Evolutionary conservation across 2,113 vertebrate species (phyloP).

Genomic region (Ammodytes marinus): DNA sequence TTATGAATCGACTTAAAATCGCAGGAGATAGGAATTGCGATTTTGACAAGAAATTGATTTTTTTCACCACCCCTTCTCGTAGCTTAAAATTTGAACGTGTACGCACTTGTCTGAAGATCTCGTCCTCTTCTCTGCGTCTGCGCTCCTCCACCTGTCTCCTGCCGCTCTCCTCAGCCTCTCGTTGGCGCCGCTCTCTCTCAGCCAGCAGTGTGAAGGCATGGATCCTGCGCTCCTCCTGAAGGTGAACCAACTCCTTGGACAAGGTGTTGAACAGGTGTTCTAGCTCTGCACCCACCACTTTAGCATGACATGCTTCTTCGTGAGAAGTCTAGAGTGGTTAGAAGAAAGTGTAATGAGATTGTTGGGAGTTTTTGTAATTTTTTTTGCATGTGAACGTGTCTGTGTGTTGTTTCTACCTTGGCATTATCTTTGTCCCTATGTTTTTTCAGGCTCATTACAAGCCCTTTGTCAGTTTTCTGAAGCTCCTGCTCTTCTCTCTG

Average conservation of each 20-base stretch:
- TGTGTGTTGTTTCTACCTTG: slow-evolving; percentile 80
- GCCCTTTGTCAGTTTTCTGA: slow-evolving; percentile 83
- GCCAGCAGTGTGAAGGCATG: slow-evolving; percentile 91
- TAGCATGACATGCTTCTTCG: slow-evolving; percentile 81
- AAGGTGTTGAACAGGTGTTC: slow-evolving; percentile 89
- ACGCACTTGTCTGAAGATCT: slow-evolving; percentile 91
- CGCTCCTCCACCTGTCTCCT: slow-evolving; percentile 90
- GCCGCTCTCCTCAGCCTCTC: slow-evolving; percentile 94
- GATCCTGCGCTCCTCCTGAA: slow-evolving; percentile 92
- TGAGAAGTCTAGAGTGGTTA: slow-evolving; percentile 75
- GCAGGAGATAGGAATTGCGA: too few species aligned
- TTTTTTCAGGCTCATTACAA: slow-evolving; percentile 81
- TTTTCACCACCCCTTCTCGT: too few species aligned
- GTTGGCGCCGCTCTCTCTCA: slow-evolving; percentile 88
- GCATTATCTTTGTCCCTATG: slow-evolving; percentile 80
- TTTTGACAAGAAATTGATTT: too few species aligned
- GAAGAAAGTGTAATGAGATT: neutral
- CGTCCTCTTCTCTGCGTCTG: slow-evolving; percentile 87
- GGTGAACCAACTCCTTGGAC: slow-evolving; percentile 92
- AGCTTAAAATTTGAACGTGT: neutral
- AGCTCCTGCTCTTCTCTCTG: slow-evolving; percentile 86
- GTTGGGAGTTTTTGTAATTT: neutral
- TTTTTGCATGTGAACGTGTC: neutral
- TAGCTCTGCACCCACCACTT: slow-evolving; percentile 83
- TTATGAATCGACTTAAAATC: too few species aligned